Evolutionary conservation across 2,797 vertebrate genomes (phyloP).

Genomic region (Menidia menidia): DNA sequence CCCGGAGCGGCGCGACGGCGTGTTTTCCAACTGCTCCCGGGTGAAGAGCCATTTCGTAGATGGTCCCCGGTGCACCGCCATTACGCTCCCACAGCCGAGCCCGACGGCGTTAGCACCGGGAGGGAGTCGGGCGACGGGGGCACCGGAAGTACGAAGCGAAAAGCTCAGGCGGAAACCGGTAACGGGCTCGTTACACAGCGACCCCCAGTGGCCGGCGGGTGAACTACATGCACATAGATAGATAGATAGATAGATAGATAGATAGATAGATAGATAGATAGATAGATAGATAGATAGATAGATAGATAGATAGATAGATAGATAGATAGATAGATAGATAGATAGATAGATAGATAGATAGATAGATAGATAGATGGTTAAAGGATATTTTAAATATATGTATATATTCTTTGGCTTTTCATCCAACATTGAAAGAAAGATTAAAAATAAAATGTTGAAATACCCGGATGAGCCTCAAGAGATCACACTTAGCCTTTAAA

Average conservation of each 20-base stretch:
- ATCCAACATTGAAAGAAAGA: too few relatives aligned
- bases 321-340: too few relatives aligned
- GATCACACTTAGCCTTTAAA: neutral
- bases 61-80: slow-evolving; percentile 86
- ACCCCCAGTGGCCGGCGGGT: slow-evolving; percentile 4
- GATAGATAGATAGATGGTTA: too few relatives aligned
- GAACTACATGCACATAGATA: too few relatives aligned
- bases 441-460: neutral
- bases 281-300: too few relatives aligned
- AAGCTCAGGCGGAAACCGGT: slow-evolving; percentile 24
- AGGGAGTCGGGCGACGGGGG: slow-evolving; percentile 57
- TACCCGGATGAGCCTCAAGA: neutral
- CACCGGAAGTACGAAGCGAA: slow-evolving; percentile 53
- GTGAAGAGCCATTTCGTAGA: slow-evolving; percentile 96
- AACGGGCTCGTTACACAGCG: neutral
- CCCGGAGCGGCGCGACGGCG: slow-evolving; percentile 92
- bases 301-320: too few relatives aligned
- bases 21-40: slow-evolving; percentile 94
- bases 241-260: too few relatives aligned
- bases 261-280: too few relatives aligned
- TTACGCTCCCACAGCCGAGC: slow-evolving; percentile 85
- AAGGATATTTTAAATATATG: too few relatives aligned
- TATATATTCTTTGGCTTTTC: too few relatives aligned
- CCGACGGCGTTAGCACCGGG: slow-evolving; percentile 74
- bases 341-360: too few relatives aligned